Evolutionary conservation across 1,140 invertebrate genomes (phyloP).

Genomic region (Anoplolepis gracilipes): DNA sequence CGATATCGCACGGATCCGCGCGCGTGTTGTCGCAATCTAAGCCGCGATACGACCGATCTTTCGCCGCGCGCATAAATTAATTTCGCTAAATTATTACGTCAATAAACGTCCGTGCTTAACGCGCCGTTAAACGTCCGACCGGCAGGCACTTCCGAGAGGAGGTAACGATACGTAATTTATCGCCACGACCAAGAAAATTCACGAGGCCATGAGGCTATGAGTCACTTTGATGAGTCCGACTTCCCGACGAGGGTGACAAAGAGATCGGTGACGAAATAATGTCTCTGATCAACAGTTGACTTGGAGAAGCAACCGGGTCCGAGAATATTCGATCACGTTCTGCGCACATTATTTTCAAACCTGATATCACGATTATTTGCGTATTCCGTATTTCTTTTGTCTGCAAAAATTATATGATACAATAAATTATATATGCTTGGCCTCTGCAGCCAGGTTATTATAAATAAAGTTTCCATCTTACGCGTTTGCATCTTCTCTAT

Average conservation of each 20-base stretch:
- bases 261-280: slow-evolving; percentile 39
- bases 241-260: slow-evolving; percentile 31
- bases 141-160: slow-evolving; percentile 68
- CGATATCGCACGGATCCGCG: slow-evolving; percentile 52
- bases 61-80: slow-evolving; percentile 64
- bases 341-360: not conserved
- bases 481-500: not conserved
- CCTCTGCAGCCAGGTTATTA: slow-evolving; percentile 6
- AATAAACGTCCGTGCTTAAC: slow-evolving; percentile 67
- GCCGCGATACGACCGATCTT: slow-evolving; percentile 31
- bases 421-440: not conserved
- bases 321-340: not conserved
- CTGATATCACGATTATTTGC: not conserved
- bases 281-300: not conserved
- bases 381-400: not conserved
- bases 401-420: slow-evolving; percentile 31
- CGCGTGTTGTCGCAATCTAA: slow-evolving; percentile 36
- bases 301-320: not conserved
- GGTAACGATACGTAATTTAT: slow-evolving; percentile 65
- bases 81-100: slow-evolving; percentile 72
- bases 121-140: slow-evolving; percentile 59
- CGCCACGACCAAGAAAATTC: slow-evolving; percentile 46
- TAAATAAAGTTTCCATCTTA: slow-evolving; percentile 9
- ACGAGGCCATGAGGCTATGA: slow-evolving; percentile 39
- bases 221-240: slow-evolving; percentile 46